Evolutionary conservation across 2,797 vertebrate genomes (phyloP).

Genomic region (Vipera latastei): DNA sequence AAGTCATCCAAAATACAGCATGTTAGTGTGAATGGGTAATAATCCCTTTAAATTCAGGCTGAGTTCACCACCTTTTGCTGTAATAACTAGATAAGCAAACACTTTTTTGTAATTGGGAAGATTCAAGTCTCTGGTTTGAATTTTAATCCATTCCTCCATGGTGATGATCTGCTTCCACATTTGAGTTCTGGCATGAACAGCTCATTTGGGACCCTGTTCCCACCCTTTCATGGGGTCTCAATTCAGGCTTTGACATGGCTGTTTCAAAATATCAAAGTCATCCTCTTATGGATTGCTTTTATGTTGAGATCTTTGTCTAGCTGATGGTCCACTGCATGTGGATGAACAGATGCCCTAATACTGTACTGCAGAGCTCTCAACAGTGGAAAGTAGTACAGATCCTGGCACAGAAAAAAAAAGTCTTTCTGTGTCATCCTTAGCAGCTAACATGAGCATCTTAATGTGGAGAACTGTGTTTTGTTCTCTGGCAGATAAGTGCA

Average conservation of each 20-base stretch:
- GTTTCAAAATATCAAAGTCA: not conserved
- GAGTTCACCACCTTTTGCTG: not conserved
- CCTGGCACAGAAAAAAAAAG: not conserved
- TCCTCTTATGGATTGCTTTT: not conserved
- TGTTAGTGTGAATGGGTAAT: not conserved
- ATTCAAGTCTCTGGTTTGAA: not conserved
- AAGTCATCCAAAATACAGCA: not conserved
- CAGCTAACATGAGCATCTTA: not conserved
- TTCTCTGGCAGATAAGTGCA: not conserved
- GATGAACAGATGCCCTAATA: not conserved
- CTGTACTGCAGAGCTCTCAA: not conserved
- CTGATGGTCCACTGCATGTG: not conserved
- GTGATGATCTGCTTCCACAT: not conserved
- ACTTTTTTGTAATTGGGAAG: not conserved
- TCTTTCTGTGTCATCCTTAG: not conserved
- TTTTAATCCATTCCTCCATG: not conserved
- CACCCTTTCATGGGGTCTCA: not conserved
- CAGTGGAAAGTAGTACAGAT: not conserved
- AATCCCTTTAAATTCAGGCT: not conserved
- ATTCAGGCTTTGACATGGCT: not conserved
- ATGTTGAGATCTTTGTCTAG: not conserved
- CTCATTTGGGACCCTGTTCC: not conserved
- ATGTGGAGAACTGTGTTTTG: not conserved
- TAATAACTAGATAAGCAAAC: not conserved
- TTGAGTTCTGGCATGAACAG: not conserved